Evolutionary conservation across 2,888 invertebrate species (phyloP), one percentile per base, ranked within the genome.

Genomic region (Neoaliturus tenellus): DNA sequence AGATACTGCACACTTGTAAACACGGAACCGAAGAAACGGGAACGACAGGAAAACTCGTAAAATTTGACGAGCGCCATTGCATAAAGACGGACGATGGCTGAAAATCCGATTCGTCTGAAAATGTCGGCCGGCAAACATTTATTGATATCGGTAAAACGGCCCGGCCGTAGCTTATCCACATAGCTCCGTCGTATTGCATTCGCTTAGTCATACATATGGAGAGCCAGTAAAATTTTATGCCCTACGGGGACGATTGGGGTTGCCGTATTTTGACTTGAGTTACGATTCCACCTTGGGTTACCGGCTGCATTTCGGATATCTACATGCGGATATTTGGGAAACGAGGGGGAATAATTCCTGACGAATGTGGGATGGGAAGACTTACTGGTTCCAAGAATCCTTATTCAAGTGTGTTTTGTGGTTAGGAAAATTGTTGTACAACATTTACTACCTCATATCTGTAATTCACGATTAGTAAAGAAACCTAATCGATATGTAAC

Each of bases 221-320:
- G 83, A 58, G 83, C 85, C 84, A 84, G 85, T 86, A 86, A 86
- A 86, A 85, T 85, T 86, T 86, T 86, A 86, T 85, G 85, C 81
- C 75, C 86, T 14, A 17, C 69, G 31, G 81, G 80, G 85, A 83
- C 85, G 80, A 85, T 83, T 81, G 85, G 82, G 82, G 71, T 78
- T 85, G 84, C 80, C 85, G 84, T 85, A 85, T 84, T 84, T 84
- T 84, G 82, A 69, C 80, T 39, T 51, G 78, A 78, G 55, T 78
- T 78, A 78, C 78, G 78, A 35, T 44, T 41, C 71, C 44, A 55
- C 80, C 51, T 80, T 62, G 62, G 81, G 62, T 62, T 62, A 25
- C 62, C 25, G 81, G 67, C 62, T 67, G 62, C 62, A 67, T 81
- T 81, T 67, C 35, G 41, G 81, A 81, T 81, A 81, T 48, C 31